Conservation (phyloP, 2,888 invertebrate genomes). For the Ophion ellenae region DNA sequence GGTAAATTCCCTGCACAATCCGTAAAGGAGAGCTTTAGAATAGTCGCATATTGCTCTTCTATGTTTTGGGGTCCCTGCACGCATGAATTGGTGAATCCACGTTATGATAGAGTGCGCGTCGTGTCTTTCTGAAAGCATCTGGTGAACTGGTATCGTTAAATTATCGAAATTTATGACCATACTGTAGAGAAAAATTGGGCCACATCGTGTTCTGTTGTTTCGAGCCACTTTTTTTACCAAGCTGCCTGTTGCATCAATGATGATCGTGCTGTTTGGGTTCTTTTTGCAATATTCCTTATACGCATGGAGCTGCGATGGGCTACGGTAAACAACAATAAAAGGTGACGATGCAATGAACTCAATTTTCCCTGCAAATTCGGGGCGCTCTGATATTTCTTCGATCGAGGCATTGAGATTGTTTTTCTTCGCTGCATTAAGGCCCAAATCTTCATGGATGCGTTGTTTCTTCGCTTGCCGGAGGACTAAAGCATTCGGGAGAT, state of each 20-base stretch:
- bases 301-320: not conserved
- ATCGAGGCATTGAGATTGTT: not conserved
- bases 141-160: not conserved
- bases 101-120: not conserved
- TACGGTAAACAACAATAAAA: not conserved
- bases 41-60: not conserved
- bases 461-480: too few species aligned
- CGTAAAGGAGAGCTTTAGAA: not conserved
- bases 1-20: not conserved
- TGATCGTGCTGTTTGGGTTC: not conserved
- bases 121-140: not conserved
- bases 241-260: not conserved
- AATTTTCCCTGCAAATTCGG: not conserved
- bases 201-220: not conserved
- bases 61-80: not conserved
- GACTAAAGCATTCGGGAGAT: too few species aligned
- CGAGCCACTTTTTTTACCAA: not conserved
- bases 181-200: not conserved
- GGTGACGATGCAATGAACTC: not conserved
- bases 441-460: too few species aligned
- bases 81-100: not conserved
- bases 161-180: not conserved
- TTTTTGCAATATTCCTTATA: constrained; percentile 6
- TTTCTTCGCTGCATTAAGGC: not conserved
- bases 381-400: not conserved